Evolutionary conservation across 1,140 invertebrate genomes (phyloP).

Genomic region (Drosophila jambulina): DNA sequence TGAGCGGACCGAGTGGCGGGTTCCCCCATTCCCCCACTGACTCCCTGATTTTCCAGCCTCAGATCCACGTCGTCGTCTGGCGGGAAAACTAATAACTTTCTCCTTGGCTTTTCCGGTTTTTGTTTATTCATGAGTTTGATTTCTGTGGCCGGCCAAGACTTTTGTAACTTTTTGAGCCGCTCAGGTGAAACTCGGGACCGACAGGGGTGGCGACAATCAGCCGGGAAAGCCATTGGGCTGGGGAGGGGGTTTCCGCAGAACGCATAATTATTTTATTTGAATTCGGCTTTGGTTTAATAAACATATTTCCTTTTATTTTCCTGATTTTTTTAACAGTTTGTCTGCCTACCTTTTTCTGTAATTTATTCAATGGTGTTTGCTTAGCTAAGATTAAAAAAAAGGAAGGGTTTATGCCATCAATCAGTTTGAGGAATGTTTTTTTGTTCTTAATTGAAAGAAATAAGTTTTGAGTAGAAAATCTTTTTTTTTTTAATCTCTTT

Average conservation of each 20-base stretch:
- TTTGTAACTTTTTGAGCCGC: conserved; percentile 70
- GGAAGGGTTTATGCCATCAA: neutral
- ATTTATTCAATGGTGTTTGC: conserved; percentile 2
- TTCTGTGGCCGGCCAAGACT: conserved; percentile 56
- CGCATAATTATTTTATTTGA: conserved; percentile 63
- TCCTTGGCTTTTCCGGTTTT: conserved; percentile 67
- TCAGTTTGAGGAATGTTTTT: neutral
- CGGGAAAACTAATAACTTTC: conserved; percentile 71
- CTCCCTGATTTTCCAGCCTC: conserved; percentile 3
- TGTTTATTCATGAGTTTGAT: conserved; percentile 78
- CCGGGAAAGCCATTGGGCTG: neutral
- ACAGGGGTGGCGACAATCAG: conserved; percentile 19
- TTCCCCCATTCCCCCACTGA: neutral
- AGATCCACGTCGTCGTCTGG: neutral
- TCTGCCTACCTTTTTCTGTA: neutral
- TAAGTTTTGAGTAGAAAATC: accelerated
- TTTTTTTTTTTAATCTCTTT: neutral
- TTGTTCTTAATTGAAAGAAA: too few species aligned
- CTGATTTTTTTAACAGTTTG: neutral
- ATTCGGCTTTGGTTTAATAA: conserved; percentile 26
- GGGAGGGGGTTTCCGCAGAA: conserved; percentile 1
- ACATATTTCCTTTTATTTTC: conserved; percentile 8
- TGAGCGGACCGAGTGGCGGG: conserved; percentile 29
- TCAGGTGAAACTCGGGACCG: conserved; percentile 44
- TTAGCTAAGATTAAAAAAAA: neutral